phyloP scores from a whole-genome alignment of 2,888 invertebrate genomes.

The Tiphia femorata region DNA sequence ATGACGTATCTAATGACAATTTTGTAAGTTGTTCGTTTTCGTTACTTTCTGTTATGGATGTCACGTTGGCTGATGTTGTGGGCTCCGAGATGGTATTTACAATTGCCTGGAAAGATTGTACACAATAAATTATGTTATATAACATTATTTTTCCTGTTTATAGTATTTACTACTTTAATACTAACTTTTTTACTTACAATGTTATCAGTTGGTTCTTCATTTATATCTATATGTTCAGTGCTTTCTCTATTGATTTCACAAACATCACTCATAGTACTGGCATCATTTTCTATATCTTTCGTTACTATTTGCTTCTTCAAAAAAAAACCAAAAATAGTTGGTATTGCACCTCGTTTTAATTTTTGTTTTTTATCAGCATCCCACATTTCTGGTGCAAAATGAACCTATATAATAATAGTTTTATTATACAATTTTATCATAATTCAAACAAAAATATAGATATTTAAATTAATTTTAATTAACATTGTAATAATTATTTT shows the following conservation, averaged over 20 bases:
- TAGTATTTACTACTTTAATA: neutral
- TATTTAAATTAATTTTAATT: too few relatives aligned
- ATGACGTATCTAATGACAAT: too few relatives aligned
- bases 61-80: too few relatives aligned
- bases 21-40: too few relatives aligned
- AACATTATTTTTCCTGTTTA: neutral
- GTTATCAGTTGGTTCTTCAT: neutral
- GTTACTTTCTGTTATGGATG: too few relatives aligned
- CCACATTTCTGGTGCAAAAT: constrained; percentile 7
- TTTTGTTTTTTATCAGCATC: neutral
- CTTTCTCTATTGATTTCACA: neutral
- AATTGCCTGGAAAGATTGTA: neutral
- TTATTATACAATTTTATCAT: neutral
- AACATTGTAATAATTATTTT: too few relatives aligned
- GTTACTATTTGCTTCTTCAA: neutral
- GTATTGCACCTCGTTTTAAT: constrained; percentile 1
- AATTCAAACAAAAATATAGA: neutral
- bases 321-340: constrained; percentile 1
- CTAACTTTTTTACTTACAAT: too few relatives aligned
- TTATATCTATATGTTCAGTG: neutral
- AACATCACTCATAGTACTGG: too few relatives aligned
- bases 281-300: constrained; percentile 2
- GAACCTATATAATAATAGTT: neutral
- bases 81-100: too few relatives aligned
- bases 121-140: neutral